These are phyloP conservation scores for Aeoliscus strigatus DNA, from an alignment of 2,797 vertebrate genomes.

Conservation along the genomic window DNA sequence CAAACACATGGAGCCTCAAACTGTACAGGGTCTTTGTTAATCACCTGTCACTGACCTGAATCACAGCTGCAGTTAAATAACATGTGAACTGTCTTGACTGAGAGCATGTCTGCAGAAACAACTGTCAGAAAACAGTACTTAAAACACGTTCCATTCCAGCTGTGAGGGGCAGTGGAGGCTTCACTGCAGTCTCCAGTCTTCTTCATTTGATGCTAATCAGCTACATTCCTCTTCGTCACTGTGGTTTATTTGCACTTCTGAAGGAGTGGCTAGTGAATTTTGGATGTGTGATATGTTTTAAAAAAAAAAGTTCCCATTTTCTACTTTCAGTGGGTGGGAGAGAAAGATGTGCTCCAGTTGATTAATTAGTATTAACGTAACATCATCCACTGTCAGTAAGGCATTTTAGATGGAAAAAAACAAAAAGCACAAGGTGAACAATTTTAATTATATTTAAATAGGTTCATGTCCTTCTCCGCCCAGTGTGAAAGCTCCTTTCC, in stretches of 20 bases:
- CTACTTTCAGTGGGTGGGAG: conserved; percentile 26
- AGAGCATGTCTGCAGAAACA: conserved; percentile 37
- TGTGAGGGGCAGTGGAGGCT: conserved; percentile 11
- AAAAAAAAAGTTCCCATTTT: conserved; percentile 31
- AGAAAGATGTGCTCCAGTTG: conserved; percentile 7
- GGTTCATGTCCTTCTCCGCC: conserved; percentile 5
- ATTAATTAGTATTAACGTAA: conserved; percentile 23
- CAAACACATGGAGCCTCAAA: too few relatives aligned
- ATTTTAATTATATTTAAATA: conserved; percentile 18
- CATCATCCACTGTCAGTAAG: conserved; percentile 9
- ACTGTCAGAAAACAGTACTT: too few relatives aligned
- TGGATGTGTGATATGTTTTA: conserved; percentile 21
- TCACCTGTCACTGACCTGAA: too few relatives aligned
- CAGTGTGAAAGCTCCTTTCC: conserved; percentile 8
- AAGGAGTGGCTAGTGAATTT: conserved; percentile 46
- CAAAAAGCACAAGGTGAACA: conserved; percentile 14
- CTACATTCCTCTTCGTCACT: conserved; percentile 41
- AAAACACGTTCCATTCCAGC: conserved; percentile 31
- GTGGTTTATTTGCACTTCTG: conserved; percentile 57
- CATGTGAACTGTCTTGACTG: conserved; percentile 43
- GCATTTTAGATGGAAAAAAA: conserved; percentile 14
- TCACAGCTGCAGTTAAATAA: conserved; percentile 61
- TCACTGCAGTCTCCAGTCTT: conserved; percentile 27
- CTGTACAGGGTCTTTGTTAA: too few relatives aligned
- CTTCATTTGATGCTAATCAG: conserved; percentile 60